These are phyloP conservation scores for Lepilemur septentrionalis DNA, from an alignment of 2,797 vertebrate species.

Conservation along the genomic window DNA sequence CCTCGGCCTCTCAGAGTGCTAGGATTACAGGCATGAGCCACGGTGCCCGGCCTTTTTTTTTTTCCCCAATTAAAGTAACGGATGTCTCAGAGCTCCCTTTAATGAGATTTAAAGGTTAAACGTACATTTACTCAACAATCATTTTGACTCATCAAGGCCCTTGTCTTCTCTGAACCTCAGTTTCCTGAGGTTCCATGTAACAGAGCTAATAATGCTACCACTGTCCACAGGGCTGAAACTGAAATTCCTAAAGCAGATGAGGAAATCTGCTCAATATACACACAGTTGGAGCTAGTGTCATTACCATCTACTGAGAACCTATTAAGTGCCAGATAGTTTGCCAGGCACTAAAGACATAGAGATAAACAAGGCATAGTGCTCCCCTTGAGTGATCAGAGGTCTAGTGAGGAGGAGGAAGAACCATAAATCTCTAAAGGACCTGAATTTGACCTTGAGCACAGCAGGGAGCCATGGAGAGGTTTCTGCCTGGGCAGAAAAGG, in stretches of 20 bases:
- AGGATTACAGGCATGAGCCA: too few relatives aligned
- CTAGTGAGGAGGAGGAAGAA: background rate
- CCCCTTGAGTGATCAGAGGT: background rate
- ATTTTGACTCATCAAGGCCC: background rate
- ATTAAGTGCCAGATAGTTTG: background rate
- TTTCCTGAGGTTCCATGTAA: background rate
- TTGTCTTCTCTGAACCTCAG: background rate
- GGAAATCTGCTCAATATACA: background rate
- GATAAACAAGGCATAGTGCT: background rate
- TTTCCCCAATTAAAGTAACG: background rate
- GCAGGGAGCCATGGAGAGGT: background rate
- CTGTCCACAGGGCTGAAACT: background rate
- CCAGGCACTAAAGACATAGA: background rate
- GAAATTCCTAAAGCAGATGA: background rate
- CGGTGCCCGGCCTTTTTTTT: too few relatives aligned
- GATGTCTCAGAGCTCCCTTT: background rate
- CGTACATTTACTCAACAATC: background rate
- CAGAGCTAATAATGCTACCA: background rate
- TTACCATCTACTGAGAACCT: background rate
- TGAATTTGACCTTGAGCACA: background rate
- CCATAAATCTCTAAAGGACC: background rate
- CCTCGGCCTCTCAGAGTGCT: too few relatives aligned
- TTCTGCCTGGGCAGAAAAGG: background rate
- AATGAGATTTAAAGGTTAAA: background rate
- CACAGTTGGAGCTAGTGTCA: background rate